These are phyloP conservation scores for Antheraea assamensis DNA, from an alignment of 2,888 invertebrate genomes.

Conservation along the genomic window DNA sequence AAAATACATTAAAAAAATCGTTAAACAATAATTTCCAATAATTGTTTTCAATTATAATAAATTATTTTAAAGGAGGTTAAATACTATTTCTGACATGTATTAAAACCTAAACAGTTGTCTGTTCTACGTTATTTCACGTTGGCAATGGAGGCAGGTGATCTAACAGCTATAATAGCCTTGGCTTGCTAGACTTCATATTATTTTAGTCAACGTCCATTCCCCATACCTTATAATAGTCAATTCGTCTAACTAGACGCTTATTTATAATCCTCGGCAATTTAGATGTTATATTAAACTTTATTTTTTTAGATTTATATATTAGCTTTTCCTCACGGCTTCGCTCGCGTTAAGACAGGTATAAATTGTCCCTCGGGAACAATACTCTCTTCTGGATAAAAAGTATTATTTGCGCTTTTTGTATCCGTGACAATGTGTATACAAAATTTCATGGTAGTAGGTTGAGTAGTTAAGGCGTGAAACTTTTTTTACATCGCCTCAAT, in stretches of 20 bases:
- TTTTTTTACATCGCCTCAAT: no score
- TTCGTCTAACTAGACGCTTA: not conserved
- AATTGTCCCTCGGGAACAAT: no score
- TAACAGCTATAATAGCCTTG: not conserved
- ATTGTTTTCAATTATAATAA: no score
- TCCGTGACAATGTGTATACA: no score
- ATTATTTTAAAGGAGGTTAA: not conserved
- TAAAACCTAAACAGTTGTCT: not conserved
- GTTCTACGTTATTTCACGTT: not conserved
- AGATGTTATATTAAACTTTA: not conserved
- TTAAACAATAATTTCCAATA: no score
- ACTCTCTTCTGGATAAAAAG: no score
- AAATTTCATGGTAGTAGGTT: no score
- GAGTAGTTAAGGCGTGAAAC: no score
- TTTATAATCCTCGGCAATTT: not conserved
- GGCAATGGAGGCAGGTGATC: not conserved
- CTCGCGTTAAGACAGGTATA: no score
- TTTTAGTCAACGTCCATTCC: not conserved
- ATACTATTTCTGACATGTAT: not conserved
- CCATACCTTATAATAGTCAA: not conserved
- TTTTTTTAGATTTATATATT: not conserved
- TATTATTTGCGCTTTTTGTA: no score
- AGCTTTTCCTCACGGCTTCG: no score
- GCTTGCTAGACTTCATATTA: not conserved
- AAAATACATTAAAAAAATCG: no score